Base-by-base conservation (phyloP, 2,888 invertebrate species). In the Nymphalis urticae region DNA sequence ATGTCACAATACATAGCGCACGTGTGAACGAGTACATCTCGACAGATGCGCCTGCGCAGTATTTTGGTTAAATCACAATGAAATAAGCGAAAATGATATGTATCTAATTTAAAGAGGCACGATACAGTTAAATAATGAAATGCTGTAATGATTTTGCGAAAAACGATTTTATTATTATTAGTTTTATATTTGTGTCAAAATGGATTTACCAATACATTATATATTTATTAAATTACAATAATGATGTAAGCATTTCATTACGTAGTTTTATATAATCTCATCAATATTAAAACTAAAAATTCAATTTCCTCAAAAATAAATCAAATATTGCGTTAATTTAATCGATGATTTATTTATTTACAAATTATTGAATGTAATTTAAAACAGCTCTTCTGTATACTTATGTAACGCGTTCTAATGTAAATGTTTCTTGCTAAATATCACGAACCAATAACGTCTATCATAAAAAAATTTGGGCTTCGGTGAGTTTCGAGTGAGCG, bases 291-390 rank as follows among this genome's bases (percentile, higher is more conserved):
- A 21, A 21, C 27, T 32, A 32, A 16, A 56, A 8, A 56, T 17
- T n/a, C 32, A 56, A 32, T 32, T 56, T 56, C 54, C 54, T 27
- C 8, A 56, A 56, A 27, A 56, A 56, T 32, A 56, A 24, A 53
- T 19, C 24, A 27, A 53, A 16, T 16, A 24, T 53, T 53, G 6
- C 16, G 54, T 56, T 19, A 27, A 56, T 17, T 17, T 56, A 32
- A 27, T n/a, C 27, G 24, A 53, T 32, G 32, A 32, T 32, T 56
- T 53, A 56, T 32, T 32, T 7, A 32, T n/a, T 54, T 32, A 32
- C 1, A 27, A 17, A 27, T 13, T 42, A 42, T 42, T 13, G 13
- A 42, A 42, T 42, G 13, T 42, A 2, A 42, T 0, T n/a, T n/a
- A 48, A 51, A 51, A 19, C 2, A 51, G 3, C n/a, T 10, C 1